Base-by-base conservation (phyloP, 2,113 vertebrate genomes). In the Brachyhypopomus gauderio region DNA sequence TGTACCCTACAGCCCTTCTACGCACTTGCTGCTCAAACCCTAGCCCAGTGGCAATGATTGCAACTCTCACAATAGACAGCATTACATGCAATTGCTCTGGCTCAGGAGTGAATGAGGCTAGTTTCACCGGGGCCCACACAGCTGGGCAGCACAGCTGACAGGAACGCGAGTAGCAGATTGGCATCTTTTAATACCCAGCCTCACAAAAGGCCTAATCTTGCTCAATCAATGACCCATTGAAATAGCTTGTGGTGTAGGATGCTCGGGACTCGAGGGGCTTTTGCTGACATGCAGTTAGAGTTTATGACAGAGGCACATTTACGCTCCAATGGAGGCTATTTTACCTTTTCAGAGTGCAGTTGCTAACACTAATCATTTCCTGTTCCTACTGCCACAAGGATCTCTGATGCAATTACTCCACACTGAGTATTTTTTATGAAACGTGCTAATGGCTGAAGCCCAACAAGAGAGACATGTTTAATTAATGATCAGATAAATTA, bases 151-250 rank as follows among this genome's bases (percentile, higher is more conserved):
- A 84, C 87, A 88, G 86, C 86, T 89, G 87, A 89, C 80, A 88
- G 72, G 85, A 89, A 89, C 84, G 52, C 84, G 66, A 73, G 64
- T 81, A 73, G 82, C 48, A 90, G 92, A 92, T 92, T 92, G 89
- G 86, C 89, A 90, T 90, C 90, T 92, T 86, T 91, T 92, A 88
- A 92, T 91, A 88, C 87, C 60, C 63, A 87, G 85, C 75, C 80
- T 81, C 80, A 84, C 89, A 86, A 79, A 52, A 82, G 83, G 69
- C 87, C 58, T 80, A 91, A 91, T 92, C 89, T 86, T 85, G 89
- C 86, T 91, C 90, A 92, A 93, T 93, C 91, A 91, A 56, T 91
- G 91, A 90, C 87, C 91, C 88, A 91, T 92, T 93, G 91, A 93
- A 80, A 90, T 45, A 78, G 85, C 79, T 84, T 85, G 84, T 85